Percentiles rank a stretch among this genome's conserved stretches.
Conservation (phyloP, 2,888 invertebrate genomes). For the Argyresthia goedartella region DNA sequence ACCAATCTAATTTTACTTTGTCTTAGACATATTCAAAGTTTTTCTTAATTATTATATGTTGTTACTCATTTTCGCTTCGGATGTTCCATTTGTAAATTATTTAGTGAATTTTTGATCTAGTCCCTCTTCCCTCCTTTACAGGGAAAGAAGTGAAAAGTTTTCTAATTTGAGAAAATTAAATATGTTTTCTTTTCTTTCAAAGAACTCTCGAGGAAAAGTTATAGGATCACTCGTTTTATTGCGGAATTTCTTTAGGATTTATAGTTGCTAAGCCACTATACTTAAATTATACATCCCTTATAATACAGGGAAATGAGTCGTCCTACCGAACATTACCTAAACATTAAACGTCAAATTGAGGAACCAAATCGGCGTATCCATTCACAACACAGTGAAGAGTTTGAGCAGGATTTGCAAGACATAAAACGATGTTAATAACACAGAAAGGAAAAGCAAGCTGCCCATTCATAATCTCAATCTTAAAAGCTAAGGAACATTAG, state of each 20-base stretch:
- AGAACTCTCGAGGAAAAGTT: conserved; percentile 40
- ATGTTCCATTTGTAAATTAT: background rate
- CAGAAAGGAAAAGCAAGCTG: too few relatives aligned
- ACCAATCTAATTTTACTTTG: too few relatives aligned
- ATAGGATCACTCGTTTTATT: conserved; percentile 11
- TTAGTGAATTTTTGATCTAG: conserved; percentile 20
- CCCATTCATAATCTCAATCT: background rate
- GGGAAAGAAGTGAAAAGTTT: conserved; percentile 48
- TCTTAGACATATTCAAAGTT: too few relatives aligned
- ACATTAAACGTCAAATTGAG: too few relatives aligned
- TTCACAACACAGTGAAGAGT: too few relatives aligned
- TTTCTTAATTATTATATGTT: too few relatives aligned
- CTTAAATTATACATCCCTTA: too few relatives aligned
- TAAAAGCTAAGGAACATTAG: background rate
- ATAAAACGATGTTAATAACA: too few relatives aligned
- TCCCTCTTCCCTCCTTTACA: conserved; percentile 28
- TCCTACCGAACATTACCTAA: too few relatives aligned
- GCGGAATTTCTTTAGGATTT: background rate
- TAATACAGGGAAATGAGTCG: too few relatives aligned
- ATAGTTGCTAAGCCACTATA: background rate
- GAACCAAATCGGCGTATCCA: too few relatives aligned
- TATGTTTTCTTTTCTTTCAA: conserved; percentile 47
- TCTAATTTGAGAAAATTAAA: conserved; percentile 60
- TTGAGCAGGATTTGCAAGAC: too few relatives aligned
- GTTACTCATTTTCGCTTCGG: background rate